Percentiles rank a stretch among this genome's conserved stretches.
phyloP scores from a whole-genome alignment of 1,140 invertebrate genomes.

The Heliconius hewitsoni region DNA sequence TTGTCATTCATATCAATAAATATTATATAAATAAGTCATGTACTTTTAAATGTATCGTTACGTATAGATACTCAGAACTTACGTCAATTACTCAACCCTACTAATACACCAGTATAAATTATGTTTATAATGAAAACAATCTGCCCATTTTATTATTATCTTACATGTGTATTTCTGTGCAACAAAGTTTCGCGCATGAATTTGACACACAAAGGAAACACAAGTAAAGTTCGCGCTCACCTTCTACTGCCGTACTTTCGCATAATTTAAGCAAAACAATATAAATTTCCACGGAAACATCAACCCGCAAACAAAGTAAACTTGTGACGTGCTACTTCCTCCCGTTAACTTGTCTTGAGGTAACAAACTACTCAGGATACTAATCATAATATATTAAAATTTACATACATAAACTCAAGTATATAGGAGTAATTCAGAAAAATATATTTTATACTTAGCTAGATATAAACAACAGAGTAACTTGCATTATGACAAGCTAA shows the following conservation, averaged over 20 bases:
- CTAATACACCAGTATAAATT: not conserved
- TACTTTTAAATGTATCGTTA: not conserved
- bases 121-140: not conserved
- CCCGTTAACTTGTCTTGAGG: not conserved
- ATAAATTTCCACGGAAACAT: slow-evolving; percentile 19
- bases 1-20: slow-evolving; percentile 2
- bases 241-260: slow-evolving; percentile 14
- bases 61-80: not conserved
- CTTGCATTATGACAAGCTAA: not conserved
- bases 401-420: no score
- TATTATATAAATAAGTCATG: not conserved
- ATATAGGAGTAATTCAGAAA: no score
- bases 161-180: slow-evolving; percentile 4
- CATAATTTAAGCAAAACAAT: slow-evolving; percentile 31
- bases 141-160: not conserved
- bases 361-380: not conserved
- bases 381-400: slow-evolving; percentile 3
- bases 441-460: no score
- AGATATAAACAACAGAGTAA: no score
- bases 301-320: slow-evolving; percentile 17
- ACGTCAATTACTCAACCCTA: not conserved
- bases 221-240: slow-evolving; percentile 10
- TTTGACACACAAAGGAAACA: slow-evolving; percentile 13
- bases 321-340: slow-evolving; percentile 2
- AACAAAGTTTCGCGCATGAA: slow-evolving; percentile 9